Evolutionary conservation across 2,113 vertebrate genomes (phyloP), one percentile per base, ranked within the genome.

Genomic region (Ariopsis seemanni): DNA sequence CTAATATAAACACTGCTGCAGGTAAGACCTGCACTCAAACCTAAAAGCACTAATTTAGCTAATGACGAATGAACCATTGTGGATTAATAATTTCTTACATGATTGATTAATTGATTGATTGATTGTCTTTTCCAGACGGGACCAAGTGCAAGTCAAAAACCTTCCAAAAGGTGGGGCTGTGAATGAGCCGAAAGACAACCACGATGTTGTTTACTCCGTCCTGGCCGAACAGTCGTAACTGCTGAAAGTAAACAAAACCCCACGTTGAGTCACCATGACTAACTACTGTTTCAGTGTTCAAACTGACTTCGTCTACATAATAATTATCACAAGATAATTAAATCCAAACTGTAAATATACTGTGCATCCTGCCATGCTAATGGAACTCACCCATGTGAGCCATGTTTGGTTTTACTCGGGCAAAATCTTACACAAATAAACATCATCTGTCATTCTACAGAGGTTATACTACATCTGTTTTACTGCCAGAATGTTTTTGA

Each of bases 71-170:
- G 2, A 75, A 5, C 25, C 25, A 20, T 20, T 1, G 10, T 53
- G 11, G 11, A 77, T 52, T 25, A 53, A 4, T 52, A 53, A 52
- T 53, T 12, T 11, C 14, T 53, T 53, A 77, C 25, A 7, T 48
- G 0, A 11, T 53, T n/a, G 42, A 34, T 57, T 42, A 5, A n/a
- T 12, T 81, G 1, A 50, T 20, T 82, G 91, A 57, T 9, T 80
- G 0, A 48, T 9, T 75, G 91, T 62, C 69, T 84, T n/a, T 50
- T 85, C 71, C 88, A 95, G 95, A 78, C 69, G 60, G 11, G 94
- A 94, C 58, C 94, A 94, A 88, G 93, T 93, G 84, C 92, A 94
- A 85, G 75, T 95, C 88, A 92, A 94, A 83, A 92, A 90, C 7
- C 69, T 93, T 86, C 92, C 94, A 90, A 88, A 87, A 87, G 93